A percentile compares a stretch with the other conserved stretches of the same genome.
Evolutionary conservation across 1,140 invertebrate genomes (phyloP).

Genomic region (Conopomorpha cramerella): DNA sequence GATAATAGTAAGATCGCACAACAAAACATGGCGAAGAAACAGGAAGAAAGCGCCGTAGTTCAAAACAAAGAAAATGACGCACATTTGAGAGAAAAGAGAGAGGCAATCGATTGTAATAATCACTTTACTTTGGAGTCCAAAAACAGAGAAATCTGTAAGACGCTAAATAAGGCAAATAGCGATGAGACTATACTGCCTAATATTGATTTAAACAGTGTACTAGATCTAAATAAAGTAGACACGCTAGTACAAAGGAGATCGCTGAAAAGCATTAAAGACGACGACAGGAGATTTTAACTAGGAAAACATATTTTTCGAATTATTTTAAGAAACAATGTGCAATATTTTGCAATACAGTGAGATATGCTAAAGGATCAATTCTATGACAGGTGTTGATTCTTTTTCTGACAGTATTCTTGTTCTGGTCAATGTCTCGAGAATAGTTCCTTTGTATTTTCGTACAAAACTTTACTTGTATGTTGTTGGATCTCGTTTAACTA

Average conservation of each 20-base stretch:
- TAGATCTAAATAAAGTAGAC: background rate
- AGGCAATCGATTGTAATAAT: background rate
- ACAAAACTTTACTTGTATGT: too few species aligned
- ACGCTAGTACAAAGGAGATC: background rate
- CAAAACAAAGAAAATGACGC: too few species aligned
- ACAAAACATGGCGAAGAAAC: background rate
- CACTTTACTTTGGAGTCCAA: too few species aligned
- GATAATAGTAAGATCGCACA: constrained; percentile 7
- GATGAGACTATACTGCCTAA: background rate
- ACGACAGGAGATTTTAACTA: background rate
- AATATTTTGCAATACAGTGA: too few species aligned
- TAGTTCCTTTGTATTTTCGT: too few species aligned
- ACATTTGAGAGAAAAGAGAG: background rate
- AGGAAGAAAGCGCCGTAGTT: background rate
- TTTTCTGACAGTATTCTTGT: too few species aligned
- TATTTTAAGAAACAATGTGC: too few species aligned
- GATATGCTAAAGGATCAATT: too few species aligned
- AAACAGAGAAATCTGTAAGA: background rate
- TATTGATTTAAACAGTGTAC: background rate
- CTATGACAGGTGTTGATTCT: too few species aligned
- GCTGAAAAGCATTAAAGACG: background rate
- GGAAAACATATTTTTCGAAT: too few species aligned
- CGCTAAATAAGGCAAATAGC: background rate
- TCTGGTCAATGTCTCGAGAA: too few species aligned
- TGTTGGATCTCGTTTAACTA: too few species aligned